phyloP scores from a whole-genome alignment of 2,888 invertebrate species.

The Acanthopleura granulata region DNA sequence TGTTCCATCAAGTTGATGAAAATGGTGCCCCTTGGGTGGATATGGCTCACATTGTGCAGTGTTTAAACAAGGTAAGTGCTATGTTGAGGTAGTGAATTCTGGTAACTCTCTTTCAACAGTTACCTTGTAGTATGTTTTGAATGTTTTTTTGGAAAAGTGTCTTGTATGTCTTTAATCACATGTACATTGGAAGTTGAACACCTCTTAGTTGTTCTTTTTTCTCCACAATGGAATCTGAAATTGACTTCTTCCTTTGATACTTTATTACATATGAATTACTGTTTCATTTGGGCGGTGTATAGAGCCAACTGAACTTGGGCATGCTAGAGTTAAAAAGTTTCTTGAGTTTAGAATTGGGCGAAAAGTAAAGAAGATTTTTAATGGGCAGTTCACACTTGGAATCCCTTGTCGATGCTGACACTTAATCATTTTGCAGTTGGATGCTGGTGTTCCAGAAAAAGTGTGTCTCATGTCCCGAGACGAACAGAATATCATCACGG shows the following conservation, averaged over 20 bases:
- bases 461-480: constrained; percentile 96
- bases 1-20: constrained; percentile 92
- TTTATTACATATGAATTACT: too few species aligned
- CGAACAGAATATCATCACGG: constrained; percentile 95
- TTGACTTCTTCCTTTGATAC: too few species aligned
- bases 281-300: too few species aligned
- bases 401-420: neutral
- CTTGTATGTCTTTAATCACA: neutral
- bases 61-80: constrained; percentile 83
- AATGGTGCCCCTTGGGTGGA: constrained; percentile 97
- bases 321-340: too few species aligned
- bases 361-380: too few species aligned
- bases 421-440: constrained; percentile 65
- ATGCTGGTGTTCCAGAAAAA: constrained; percentile 73
- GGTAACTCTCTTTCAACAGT: neutral
- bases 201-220: too few species aligned
- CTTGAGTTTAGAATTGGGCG: too few species aligned
- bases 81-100: neutral
- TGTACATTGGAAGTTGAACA: too few species aligned
- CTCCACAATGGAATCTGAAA: too few species aligned
- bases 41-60: constrained; percentile 93
- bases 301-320: too few species aligned
- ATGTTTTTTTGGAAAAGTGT: neutral
- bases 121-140: neutral
- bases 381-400: too few species aligned